Base-by-base conservation (phyloP, 2,888 invertebrate genomes). In the Parnassius smintheus region DNA sequence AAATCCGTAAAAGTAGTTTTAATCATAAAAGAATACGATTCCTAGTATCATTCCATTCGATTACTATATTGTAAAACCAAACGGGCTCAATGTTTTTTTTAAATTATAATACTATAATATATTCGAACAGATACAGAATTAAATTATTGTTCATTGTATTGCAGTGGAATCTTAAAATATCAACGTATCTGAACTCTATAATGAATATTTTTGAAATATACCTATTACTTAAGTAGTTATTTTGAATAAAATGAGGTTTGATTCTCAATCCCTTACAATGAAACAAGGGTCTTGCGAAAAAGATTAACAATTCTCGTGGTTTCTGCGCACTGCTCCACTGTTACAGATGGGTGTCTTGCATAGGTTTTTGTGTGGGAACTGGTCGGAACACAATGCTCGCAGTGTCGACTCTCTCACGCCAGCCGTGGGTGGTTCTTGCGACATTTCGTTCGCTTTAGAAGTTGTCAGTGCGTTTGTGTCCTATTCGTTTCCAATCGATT, bases 361-460 rank as follows among this genome's bases (percentile, higher is more conserved):
- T 79, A 73, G 81, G 80, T 80, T 74, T 76, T 76, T 82, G 76
- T 83, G 86, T 88, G 89, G 77, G 89, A 89, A 89, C 79, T 66
- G 70, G 76, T 78, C 79, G 77, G 72, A 76, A 77, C 77, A 89
- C 88, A 88, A 89, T 89, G 73, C 63, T 22, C 53, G 0, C 22
- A 46, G 51, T 22, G 4, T 51, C 9, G 65, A 64, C 70, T 70
- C 75, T 90, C 89, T 77, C 90, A 88, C 90, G 88, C 85, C 85
- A 83, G 82, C 83, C 62, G 81, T 80, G 77, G 75, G 78, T 76
- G 82, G 80, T 80, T 81, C 86, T 90, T 90, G 84, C 89, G 81
- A 88, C 85, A 89, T 81, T 82, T 66, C 60, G 68, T 61, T 68
- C 51, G 45, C 46, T 56, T 57, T 62, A 49, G 18, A 54, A 44